Evolutionary conservation across 1,140 invertebrate species (phyloP), one percentile per base, ranked within the genome.

Genomic region (Aleiodes sp.): DNA sequence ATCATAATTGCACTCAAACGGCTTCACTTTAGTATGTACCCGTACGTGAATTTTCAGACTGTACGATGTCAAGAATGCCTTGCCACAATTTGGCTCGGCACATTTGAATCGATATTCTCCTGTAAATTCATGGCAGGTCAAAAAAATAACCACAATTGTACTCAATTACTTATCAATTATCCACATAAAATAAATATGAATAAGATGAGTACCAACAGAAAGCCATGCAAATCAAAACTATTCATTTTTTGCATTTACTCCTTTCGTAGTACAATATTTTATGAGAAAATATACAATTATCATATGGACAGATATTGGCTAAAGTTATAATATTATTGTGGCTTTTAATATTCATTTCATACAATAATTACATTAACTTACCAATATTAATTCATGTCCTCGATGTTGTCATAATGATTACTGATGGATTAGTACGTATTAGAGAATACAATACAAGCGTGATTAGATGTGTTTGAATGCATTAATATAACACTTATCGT

Each of bases 31-130:
- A 0, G 96, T 98, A 85, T 98, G 97, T 63, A 98, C 96, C 75
- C 96, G 88, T 66, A 96, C 91, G 85, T 98, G 97, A 75, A 98
- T 96, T 87, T 97, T 97, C 66, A 98, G 87, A 85, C 95, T 96
- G 87, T 98, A 98, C 31, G 94, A 98, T 9, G 96, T 98, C 21
- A 98, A 88, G 87, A 98, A 98, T 60, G 94, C 93, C 87, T 98
- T 98, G 41, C 93, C 93, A 87, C 97, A 98, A 71, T 89, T 91
- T 66, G 91, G 88, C 82, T 96, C 92, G 28, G 92, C 90, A 86
- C 96, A 98, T 85, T 95, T 93, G 87, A 98, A 98, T 78, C 93
- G 92, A 87, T 94, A 98, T 88, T 98, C 96, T 79, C 96, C 96
- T 97, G 87, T 76, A 89, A 88, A 63, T 31, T 64, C 62, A 41